Base-by-base conservation (phyloP, 1,140 invertebrate species). In the Pogonomyrmex californicus region DNA sequence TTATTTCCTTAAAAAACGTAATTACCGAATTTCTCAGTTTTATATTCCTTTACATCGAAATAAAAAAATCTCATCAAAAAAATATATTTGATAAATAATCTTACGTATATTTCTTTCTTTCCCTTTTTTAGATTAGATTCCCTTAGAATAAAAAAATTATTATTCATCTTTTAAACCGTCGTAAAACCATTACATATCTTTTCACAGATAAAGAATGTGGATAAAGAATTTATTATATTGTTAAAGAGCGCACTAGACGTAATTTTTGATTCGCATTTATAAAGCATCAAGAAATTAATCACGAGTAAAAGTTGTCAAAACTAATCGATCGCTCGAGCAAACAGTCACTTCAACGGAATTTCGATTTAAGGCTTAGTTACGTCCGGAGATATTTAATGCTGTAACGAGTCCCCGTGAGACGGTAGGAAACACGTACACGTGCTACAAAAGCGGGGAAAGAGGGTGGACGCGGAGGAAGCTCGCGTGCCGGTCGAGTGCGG, bases 401-500 rank as follows among this genome's bases (percentile, higher is more conserved):
- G n/a, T 62, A 75, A 75, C 71, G 68, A 83, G 54, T 75, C n/a
- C n/a, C 54, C 41, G 68, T n/a, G 47, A 56, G 30, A 62, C 5
- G 30, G 17, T 73, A 49, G 41, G n/a, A 83, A 75, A 38, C 14
- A 62, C 62, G 77, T 66, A 82, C 87, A 82, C 86, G 87, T 85
- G 87, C 30, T 68, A 9, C 44, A 75, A 41, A 36, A 83, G 33
- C 63, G 76, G 17, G 33, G 47, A 58, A 41, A 65, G 41, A 23
- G 62, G 12, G 73, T 17, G 41, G 44, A 54, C 36, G 44, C 23
- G 23, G 23, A 23, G 33, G 36, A 82, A 56, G 51, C 33, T 66
- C 77, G 85, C 85, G 88, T 85, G 85, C 85, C 85, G 89, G 85
- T 87, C 65, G 79, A 86, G 82, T 66, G 88, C 70, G 75, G 62